Evolutionary conservation across 1,140 invertebrate species (phyloP).

Genomic region (Laodelphax striatellus): DNA sequence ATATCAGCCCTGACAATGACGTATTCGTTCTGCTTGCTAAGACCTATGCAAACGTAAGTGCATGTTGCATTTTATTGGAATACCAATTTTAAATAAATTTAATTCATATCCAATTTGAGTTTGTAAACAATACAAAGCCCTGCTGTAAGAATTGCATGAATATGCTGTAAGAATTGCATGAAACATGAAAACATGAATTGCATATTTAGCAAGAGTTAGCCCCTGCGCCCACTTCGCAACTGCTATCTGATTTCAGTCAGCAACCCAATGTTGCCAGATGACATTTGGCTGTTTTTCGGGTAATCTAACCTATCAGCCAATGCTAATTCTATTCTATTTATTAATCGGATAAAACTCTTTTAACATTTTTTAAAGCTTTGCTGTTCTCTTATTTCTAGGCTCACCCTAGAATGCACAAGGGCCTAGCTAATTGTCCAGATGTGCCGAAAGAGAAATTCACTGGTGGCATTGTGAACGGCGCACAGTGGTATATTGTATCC

Average conservation of each 20-base stretch:
- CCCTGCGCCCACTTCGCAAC: no score
- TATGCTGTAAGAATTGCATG: no score
- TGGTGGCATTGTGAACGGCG: constrained; percentile 84
- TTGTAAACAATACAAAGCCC: neutral
- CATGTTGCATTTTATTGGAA: neutral
- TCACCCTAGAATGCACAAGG: constrained; percentile 72
- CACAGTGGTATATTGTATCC: constrained; percentile 76
- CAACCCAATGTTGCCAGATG: no score
- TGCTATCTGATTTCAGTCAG: no score
- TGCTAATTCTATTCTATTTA: no score
- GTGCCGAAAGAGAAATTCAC: constrained; percentile 54
- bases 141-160: no score
- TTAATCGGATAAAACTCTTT: no score
- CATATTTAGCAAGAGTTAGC: no score
- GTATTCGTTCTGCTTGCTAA: constrained; percentile 73
- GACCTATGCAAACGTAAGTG: constrained; percentile 65
- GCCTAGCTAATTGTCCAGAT: constrained; percentile 50
- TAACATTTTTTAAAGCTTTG: no score
- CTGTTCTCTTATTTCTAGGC: constrained; percentile 36
- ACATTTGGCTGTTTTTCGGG: no score
- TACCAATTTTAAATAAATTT: neutral
- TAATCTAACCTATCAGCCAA: no score
- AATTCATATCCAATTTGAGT: neutral
- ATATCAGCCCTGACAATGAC: constrained; percentile 68
- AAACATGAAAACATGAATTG: no score